phyloP scores from a whole-genome alignment of 2,797 vertebrate species.

The Diplodus puntazzo region DNA sequence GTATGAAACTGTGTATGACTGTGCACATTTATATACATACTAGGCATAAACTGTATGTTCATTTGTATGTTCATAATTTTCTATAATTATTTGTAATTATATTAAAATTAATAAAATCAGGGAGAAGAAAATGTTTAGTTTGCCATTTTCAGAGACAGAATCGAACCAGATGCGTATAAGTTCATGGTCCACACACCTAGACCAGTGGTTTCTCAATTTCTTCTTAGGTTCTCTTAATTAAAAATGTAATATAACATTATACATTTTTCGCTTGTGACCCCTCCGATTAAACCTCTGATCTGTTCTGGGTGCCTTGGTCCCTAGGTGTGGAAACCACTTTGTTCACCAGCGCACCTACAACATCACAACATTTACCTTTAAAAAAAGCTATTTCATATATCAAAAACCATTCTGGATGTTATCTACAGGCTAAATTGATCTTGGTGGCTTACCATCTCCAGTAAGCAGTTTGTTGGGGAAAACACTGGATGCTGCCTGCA shows the following conservation, averaged over 20 bases:
- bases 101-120: background rate
- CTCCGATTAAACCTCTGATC: background rate
- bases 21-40: background rate
- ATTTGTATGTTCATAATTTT: background rate
- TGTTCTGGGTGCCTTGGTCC: background rate
- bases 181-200: background rate
- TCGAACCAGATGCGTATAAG: background rate
- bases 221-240: no score
- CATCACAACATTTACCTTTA: background rate
- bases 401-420: background rate
- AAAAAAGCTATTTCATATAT: slow-evolving; percentile 3
- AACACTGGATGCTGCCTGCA: slow-evolving; percentile 3
- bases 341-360: background rate
- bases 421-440: slow-evolving; percentile 3
- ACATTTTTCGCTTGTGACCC: background rate
- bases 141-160: background rate
- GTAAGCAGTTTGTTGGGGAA: background rate
- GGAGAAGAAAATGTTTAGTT: no score
- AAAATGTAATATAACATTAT: no score
- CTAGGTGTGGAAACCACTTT: background rate
- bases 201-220: no score
- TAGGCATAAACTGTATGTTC: no score
- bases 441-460: background rate
- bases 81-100: background rate
- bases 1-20: no score